Conservation (phyloP, 2,888 invertebrate species). For the Mesopsocus fuscifrons region DNA sequence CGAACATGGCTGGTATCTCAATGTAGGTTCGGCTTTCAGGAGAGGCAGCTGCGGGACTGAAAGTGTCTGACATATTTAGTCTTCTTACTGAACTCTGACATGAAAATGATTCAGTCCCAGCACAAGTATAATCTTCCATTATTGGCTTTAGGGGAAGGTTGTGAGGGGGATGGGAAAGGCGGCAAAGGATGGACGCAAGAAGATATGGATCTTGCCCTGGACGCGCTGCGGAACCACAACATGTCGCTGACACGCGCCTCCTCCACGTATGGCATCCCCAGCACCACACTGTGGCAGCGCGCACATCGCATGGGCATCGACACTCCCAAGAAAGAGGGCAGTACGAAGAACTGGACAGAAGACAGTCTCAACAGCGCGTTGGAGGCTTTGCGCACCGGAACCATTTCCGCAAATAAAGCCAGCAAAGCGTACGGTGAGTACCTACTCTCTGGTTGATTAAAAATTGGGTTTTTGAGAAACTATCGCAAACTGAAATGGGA, state of each 20-base stretch:
- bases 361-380: conserved; percentile 63
- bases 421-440: conserved; percentile 62
- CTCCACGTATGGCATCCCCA: conserved; percentile 72
- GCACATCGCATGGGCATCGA: conserved; percentile 71
- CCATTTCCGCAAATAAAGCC: conserved; percentile 78
- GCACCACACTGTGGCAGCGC: conserved; percentile 79
- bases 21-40: no score
- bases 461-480: not conserved
- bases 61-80: no score
- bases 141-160: conserved; percentile 12
- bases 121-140: no score
- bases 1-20: no score
- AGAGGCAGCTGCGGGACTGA: no score
- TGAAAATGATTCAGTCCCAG: no score
- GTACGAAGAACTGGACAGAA: conserved; percentile 74
- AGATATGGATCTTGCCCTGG: conserved; percentile 76
- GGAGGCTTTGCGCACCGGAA: conserved; percentile 62
- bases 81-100: no score
- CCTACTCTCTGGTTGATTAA: conserved; percentile 2
- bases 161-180: conserved; percentile 32
- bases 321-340: conserved; percentile 78
- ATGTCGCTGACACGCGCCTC: conserved; percentile 81
- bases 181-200: conserved; percentile 77
- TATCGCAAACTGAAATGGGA: not conserved
- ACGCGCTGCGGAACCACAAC: conserved; percentile 65